These are phyloP conservation scores for Festucalex cinctus DNA, from an alignment of 2,113 vertebrate genomes.

Conservation along the genomic window DNA sequence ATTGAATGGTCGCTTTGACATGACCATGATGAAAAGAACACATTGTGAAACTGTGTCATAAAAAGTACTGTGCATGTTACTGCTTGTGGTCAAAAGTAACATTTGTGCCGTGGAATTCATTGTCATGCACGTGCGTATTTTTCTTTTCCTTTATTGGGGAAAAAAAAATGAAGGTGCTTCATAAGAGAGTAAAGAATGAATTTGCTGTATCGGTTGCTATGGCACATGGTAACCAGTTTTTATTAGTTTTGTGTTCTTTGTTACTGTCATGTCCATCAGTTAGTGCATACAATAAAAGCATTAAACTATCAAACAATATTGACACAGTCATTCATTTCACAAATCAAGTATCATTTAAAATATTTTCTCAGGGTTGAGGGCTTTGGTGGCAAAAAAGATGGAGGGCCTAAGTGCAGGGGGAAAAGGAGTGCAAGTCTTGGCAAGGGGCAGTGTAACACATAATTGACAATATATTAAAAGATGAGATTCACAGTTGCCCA, in stretches of 20 bases:
- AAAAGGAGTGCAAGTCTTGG: too few relatives aligned
- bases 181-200: neutral
- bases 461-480: too few relatives aligned
- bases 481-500: neutral
- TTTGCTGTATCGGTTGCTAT: neutral
- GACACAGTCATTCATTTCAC: neutral
- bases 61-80: slow-evolving; percentile 29
- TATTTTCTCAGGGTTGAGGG: too few relatives aligned
- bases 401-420: too few relatives aligned
- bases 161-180: too few relatives aligned
- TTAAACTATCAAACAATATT: neutral
- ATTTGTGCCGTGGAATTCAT: neutral
- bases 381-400: too few relatives aligned
- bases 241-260: neutral
- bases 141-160: neutral
- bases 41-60: neutral
- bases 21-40: neutral
- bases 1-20: neutral
- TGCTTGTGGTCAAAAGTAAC: slow-evolving; percentile 1
- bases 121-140: neutral
- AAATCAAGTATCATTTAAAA: neutral
- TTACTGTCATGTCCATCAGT: neutral
- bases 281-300: neutral
- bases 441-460: too few relatives aligned
- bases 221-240: neutral